A percentile compares a stretch with the other conserved stretches of the same genome.
phyloP scores from a whole-genome alignment of 2,113 vertebrate species.

The Toxotes chatareus region DNA sequence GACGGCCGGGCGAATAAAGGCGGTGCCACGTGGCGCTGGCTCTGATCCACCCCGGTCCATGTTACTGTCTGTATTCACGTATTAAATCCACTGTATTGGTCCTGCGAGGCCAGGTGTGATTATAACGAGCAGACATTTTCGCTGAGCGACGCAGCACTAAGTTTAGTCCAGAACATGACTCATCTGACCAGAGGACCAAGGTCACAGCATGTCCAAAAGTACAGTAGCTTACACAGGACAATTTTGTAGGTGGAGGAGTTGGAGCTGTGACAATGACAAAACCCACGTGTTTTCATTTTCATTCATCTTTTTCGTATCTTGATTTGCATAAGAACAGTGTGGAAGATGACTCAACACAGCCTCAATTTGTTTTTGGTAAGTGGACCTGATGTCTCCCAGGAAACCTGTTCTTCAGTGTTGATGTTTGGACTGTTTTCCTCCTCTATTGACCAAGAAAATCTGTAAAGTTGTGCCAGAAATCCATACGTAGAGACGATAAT shows the following conservation, averaged over 20 bases:
- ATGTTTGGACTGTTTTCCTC: neutral
- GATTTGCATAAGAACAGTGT: too few relatives aligned
- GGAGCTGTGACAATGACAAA: neutral
- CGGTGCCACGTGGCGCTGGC: neutral
- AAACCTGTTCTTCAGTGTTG: too few relatives aligned
- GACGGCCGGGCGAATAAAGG: conserved; percentile 9
- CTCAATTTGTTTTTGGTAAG: too few relatives aligned
- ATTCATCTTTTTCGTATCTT: too few relatives aligned
- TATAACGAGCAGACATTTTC: conserved; percentile 36
- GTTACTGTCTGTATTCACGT: conserved; percentile 8
- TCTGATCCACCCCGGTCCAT: neutral
- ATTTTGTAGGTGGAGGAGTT: neutral
- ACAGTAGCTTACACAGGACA: neutral
- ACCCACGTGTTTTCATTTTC: too few relatives aligned
- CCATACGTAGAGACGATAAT: neutral
- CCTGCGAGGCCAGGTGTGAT: conserved; percentile 44
- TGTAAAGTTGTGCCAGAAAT: neutral
- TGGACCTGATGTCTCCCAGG: too few relatives aligned
- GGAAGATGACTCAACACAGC: too few relatives aligned
- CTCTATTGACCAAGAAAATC: neutral
- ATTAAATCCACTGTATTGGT: conserved; percentile 26
- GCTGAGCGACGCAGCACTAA: conserved; percentile 24
- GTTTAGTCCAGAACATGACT: conserved; percentile 39
- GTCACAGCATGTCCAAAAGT: neutral
- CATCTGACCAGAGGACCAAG: conserved; percentile 10